A percentile compares a stretch with the other conserved stretches of the same genome.
Evolutionary conservation across 2,888 invertebrate species (phyloP).

Genomic region (Coenonympha glycerion): DNA sequence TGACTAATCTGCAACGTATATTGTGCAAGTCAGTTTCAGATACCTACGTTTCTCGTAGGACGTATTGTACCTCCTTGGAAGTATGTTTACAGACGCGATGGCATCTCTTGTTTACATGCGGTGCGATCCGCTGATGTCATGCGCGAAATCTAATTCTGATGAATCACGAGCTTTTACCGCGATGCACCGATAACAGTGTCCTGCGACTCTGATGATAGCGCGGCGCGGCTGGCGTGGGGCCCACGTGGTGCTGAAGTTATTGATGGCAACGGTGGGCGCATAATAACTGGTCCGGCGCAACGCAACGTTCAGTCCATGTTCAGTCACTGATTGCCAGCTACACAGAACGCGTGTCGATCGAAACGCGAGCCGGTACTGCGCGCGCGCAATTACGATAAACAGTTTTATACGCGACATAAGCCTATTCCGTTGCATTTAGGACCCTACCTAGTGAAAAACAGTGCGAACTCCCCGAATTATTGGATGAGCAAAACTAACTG

Average conservation of each 20-base stretch:
- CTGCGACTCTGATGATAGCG: constrained; percentile 57
- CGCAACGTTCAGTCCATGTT: constrained; percentile 66
- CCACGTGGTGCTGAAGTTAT: constrained; percentile 70
- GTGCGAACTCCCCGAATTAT: constrained; percentile 48
- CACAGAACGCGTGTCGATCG: constrained; percentile 59
- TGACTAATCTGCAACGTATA: constrained; percentile 22
- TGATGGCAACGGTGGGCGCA: constrained; percentile 69
- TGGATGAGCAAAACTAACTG: constrained; percentile 27
- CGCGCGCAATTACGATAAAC: constrained; percentile 58
- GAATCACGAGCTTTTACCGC: constrained; percentile 70
- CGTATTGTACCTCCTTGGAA: too few species aligned
- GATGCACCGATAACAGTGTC: constrained; percentile 68
- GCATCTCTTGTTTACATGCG: constrained; percentile 47
- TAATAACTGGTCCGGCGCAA: constrained; percentile 67
- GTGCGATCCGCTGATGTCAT: constrained; percentile 65
- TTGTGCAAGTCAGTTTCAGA: background rate
- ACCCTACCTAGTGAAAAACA: constrained; percentile 47
- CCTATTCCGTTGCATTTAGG: constrained; percentile 35
- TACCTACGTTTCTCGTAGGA: background rate
- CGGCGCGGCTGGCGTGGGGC: constrained; percentile 37
- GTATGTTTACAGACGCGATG: constrained; percentile 27
- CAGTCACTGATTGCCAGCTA: constrained; percentile 67
- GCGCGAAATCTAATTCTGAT: constrained; percentile 62
- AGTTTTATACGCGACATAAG: constrained; percentile 39
- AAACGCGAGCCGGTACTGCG: constrained; percentile 48